A percentile compares a stretch with the other conserved stretches of the same genome.
Evolutionary conservation across 2,113 vertebrate species (phyloP).

Genomic region (Brachypteracias leptosomus): DNA sequence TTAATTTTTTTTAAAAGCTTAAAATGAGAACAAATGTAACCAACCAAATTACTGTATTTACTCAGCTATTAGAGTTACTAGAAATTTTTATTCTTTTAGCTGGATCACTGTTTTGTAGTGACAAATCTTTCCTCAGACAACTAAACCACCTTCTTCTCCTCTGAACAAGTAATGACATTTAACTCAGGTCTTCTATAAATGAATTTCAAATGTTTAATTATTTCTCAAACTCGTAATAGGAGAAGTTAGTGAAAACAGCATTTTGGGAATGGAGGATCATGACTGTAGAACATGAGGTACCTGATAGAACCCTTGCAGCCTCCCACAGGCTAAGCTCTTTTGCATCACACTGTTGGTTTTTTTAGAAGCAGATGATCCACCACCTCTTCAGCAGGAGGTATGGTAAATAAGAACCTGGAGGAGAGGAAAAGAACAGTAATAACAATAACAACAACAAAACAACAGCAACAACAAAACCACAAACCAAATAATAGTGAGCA

Average conservation of each 20-base stretch:
- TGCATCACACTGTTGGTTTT: background rate
- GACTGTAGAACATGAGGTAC: background rate
- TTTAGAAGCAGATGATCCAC: background rate
- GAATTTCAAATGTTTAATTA: background rate
- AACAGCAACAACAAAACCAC: background rate
- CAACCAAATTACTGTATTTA: background rate
- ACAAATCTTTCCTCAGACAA: background rate
- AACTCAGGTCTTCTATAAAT: background rate
- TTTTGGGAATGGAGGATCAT: background rate
- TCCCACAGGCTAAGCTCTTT: background rate
- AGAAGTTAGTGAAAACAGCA: background rate
- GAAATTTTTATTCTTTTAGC: background rate
- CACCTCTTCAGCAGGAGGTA: background rate
- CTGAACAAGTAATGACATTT: background rate
- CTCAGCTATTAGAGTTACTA: background rate
- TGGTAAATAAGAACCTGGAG: background rate
- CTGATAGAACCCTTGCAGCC: background rate
- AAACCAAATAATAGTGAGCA: background rate
- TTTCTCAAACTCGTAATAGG: background rate
- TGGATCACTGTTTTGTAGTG: background rate
- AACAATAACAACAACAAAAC: background rate
- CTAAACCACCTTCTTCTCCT: background rate
- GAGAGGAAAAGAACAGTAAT: background rate
- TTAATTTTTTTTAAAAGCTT: background rate
- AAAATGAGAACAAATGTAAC: background rate